Conservation (phyloP, 2,888 invertebrate genomes). For the Xestia c-nigrum region DNA sequence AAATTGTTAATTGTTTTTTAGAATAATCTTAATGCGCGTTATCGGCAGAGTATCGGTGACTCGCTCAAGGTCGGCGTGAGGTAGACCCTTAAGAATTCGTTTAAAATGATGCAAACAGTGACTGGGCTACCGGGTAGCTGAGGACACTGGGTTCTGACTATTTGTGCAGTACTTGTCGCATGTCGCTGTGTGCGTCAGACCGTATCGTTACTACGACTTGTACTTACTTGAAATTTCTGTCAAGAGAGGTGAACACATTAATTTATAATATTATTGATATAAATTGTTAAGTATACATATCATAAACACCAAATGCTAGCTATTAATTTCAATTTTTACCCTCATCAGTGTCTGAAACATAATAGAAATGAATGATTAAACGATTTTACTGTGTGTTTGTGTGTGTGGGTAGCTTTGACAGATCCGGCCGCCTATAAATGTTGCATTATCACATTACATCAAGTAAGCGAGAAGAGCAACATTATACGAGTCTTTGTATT, state of each 20-base stretch:
- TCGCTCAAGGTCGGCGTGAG: no score
- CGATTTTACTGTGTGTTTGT: neutral
- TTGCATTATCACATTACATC: neutral
- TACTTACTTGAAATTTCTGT: slow-evolving; percentile 53
- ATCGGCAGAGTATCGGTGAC: no score
- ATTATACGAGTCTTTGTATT: neutral
- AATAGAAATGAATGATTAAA: neutral
- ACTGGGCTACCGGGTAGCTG: no score
- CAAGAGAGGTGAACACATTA: neutral
- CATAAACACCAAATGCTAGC: neutral
- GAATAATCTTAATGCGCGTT: no score
- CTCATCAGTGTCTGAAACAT: slow-evolving; percentile 53
- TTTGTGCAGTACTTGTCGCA: neutral
- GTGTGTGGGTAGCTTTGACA: no score
- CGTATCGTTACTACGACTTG: neutral
- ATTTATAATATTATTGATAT: neutral
- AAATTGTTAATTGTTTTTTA: no score
- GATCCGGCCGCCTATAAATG: no score
- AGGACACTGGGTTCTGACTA: no score
- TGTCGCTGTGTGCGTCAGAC: neutral
- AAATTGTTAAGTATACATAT: neutral
- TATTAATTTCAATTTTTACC: slow-evolving; percentile 26
- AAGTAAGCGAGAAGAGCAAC: neutral
- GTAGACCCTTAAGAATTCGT: no score
- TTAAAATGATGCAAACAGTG: no score